These are phyloP conservation scores for Liopterus haemorrhoidalis DNA, from an alignment of 2,888 invertebrate genomes.

Conservation along the genomic window DNA sequence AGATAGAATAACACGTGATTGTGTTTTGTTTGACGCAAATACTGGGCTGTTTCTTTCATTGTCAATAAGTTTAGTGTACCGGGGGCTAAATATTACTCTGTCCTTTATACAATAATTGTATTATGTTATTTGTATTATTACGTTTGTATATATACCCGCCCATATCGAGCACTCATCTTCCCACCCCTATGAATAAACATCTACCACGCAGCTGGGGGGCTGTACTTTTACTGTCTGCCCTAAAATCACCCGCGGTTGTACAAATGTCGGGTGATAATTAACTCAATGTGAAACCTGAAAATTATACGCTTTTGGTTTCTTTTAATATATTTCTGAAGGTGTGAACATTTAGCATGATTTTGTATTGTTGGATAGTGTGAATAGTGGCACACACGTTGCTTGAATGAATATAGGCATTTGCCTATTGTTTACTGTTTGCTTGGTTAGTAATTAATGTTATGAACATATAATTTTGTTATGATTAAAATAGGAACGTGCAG, in stretches of 20 bases:
- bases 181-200: not conserved
- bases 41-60: conserved; percentile 19
- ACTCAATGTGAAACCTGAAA: conserved; percentile 39
- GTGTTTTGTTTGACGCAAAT: conserved; percentile 15
- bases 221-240: conserved; percentile 21
- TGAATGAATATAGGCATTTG: conserved; percentile 13
- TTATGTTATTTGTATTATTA: conserved; percentile 25
- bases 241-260: conserved; percentile 37
- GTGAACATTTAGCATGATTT: too few species aligned
- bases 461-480: too few species aligned
- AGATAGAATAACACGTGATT: conserved; percentile 11
- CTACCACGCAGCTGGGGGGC: not conserved
- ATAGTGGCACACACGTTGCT: not conserved
- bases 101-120: conserved; percentile 16
- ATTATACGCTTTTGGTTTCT: conserved; percentile 32
- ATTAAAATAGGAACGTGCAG: too few species aligned
- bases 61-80: conserved; percentile 15
- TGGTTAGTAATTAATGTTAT: too few species aligned
- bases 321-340: too few species aligned
- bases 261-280: conserved; percentile 39
- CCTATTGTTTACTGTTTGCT: too few species aligned
- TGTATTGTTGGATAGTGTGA: conserved; percentile 11
- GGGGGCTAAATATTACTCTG: conserved; percentile 8
- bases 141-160: conserved; percentile 13
- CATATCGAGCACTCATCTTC: not conserved